Evolutionary conservation across 2,797 vertebrate species (phyloP).

Genomic region (Melanotaenia pygmaea): DNA sequence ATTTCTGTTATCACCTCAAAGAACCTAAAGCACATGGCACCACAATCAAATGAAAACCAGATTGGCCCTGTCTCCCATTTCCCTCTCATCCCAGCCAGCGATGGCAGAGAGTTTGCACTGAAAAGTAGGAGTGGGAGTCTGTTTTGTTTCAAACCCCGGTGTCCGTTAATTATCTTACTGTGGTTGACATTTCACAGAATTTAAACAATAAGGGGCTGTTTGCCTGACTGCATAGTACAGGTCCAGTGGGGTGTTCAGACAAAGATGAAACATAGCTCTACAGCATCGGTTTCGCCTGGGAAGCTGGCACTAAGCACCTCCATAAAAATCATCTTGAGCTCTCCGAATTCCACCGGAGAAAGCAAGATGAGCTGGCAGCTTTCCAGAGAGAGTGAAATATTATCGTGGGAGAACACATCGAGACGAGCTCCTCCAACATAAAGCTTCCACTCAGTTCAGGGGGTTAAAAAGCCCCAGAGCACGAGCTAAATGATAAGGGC

Average conservation of each 20-base stretch:
- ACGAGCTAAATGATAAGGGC: conserved; percentile 60
- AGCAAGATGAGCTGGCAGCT: conserved; percentile 47
- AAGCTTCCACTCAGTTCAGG: conserved; percentile 49
- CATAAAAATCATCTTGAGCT: conserved; percentile 57
- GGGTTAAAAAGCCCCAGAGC: conserved; percentile 71
- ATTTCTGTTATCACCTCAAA: conserved; percentile 60
- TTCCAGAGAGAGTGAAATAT: conserved; percentile 68
- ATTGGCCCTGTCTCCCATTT: conserved; percentile 34
- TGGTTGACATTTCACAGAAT: conserved; percentile 24
- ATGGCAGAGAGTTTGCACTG: conserved; percentile 1
- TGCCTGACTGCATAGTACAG: background rate
- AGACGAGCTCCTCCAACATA: conserved; percentile 52
- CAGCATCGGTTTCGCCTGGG: conserved; percentile 32
- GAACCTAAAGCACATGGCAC: conserved; percentile 58
- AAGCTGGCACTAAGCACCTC: conserved; percentile 57
- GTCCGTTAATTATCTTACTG: conserved; percentile 23
- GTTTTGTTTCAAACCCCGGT: conserved; percentile 6
- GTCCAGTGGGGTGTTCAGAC: conserved; percentile 27
- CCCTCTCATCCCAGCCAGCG: conserved; percentile 19
- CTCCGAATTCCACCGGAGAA: conserved; percentile 66
- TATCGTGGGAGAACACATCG: conserved; percentile 67
- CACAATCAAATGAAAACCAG: conserved; percentile 55
- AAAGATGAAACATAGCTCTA: conserved; percentile 21
- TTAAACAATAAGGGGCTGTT: conserved; percentile 14
- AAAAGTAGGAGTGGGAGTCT: conserved; percentile 6